Conservation (phyloP, 1,140 invertebrate genomes). For the Nasonia giraulti region DNA sequence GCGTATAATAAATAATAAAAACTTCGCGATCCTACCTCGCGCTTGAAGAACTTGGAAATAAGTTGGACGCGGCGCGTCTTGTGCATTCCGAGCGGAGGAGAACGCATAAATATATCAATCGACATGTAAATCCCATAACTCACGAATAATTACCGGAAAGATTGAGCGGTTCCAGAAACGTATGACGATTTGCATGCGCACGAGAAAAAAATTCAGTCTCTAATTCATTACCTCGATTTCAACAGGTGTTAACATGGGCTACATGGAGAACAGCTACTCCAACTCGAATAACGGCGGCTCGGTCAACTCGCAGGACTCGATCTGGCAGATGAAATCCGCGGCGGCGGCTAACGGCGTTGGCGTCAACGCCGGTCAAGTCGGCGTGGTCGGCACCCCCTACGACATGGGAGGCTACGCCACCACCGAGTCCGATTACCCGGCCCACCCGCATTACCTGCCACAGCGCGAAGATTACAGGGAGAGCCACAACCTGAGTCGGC, state of each 20-base stretch:
- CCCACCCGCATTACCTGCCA: slow-evolving; percentile 84
- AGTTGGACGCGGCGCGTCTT: background rate
- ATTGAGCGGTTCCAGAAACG: background rate
- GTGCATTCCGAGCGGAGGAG: slow-evolving; percentile 5
- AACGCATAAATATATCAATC: slow-evolving; percentile 1
- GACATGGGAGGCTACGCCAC: slow-evolving; percentile 89
- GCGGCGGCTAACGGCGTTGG: slow-evolving; percentile 77
- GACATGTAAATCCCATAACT: slow-evolving; percentile 4
- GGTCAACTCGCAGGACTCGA: slow-evolving; percentile 94
- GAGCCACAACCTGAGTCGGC: slow-evolving; percentile 86
- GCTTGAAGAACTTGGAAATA: background rate
- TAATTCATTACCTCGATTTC: slow-evolving; percentile 36
- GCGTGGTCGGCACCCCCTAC: slow-evolving; percentile 80
- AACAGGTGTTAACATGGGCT: slow-evolving; percentile 88
- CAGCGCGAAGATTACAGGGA: slow-evolving; percentile 83
- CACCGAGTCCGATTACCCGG: slow-evolving; percentile 87
- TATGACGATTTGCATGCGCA: background rate
- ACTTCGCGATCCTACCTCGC: background rate
- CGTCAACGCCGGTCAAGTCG: slow-evolving; percentile 77
- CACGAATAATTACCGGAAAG: background rate
- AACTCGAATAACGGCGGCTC: slow-evolving; percentile 94
- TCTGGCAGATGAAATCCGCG: slow-evolving; percentile 94
- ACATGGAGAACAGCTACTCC: slow-evolving; percentile 93
- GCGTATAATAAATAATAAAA: slow-evolving; percentile 28
- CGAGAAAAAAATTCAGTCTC: background rate